Evolutionary conservation across 2,888 invertebrate genomes (phyloP), one percentile per base, ranked within the genome.

Genomic region (Nesidiocoris tenuis): DNA sequence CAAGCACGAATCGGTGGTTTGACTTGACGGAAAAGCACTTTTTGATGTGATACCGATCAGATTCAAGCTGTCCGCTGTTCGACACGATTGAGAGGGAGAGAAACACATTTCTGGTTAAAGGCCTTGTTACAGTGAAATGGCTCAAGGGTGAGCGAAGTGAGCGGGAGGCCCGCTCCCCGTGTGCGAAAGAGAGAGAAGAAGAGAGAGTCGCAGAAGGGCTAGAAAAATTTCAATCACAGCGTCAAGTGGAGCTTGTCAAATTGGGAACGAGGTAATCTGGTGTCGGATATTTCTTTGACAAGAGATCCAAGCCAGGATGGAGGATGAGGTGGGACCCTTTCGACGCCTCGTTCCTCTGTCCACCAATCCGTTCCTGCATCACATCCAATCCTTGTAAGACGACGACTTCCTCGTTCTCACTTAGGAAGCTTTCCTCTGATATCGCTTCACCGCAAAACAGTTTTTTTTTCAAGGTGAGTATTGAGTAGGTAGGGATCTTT

Each of bases 211-310:
- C 56, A 59, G 76, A 61, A 59, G 76, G 61, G 76, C 76, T 74
- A 75, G 79, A 79, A 79, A 79, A 79, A 79, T 79, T 79, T 76
- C 79, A 79, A 79, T 79, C 78, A 79, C 77, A 75, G 67, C 75
- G 79, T 79, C 79, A 79, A 79, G 78, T 79, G 79, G 79, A 79
- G 79, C 79, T 78, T 77, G 77, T 78, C 78, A 77, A 79, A 79
- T 79, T 63, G 78, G 72, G 70, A 76, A 77, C 75, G 76, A 74
- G 67, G 75, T 75, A 75, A 75, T 75, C 67, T 67, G 75, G 64
- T 67, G 75, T 75, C 67, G 67, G 67, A 75, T 67, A 67, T 75
- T 75, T 75, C 75, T 75, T 75, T 75, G 66, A 75, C 67, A 75
- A 66, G 54, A 59, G 22, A 39, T 3, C 39, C 39, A 39, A 39